These are phyloP conservation scores for Griposia aprilina DNA, from an alignment of 2,888 invertebrate genomes.

Conservation along the genomic window DNA sequence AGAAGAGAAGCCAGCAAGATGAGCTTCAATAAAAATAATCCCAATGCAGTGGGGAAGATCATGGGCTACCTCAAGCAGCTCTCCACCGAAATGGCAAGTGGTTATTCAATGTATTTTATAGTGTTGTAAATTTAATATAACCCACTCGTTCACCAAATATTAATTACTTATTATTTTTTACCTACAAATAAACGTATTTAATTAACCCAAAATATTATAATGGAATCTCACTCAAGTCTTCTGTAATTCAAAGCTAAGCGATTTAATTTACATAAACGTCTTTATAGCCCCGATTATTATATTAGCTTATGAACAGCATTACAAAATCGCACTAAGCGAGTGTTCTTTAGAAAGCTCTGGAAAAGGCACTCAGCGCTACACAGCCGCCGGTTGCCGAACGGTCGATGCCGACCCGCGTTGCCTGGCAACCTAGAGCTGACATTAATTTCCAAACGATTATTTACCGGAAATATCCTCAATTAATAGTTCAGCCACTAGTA, in stretches of 20 bases:
- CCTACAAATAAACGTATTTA: neutral
- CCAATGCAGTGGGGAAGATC: slow-evolving; percentile 88
- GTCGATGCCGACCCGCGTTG: slow-evolving; percentile 76
- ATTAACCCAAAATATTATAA: neutral
- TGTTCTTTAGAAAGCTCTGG: slow-evolving; percentile 79
- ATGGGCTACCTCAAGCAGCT: slow-evolving; percentile 89
- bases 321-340: slow-evolving; percentile 68
- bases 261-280: slow-evolving; percentile 3
- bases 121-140: neutral
- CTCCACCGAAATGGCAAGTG: slow-evolving; percentile 89
- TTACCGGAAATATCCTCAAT: neutral
- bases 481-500: neutral
- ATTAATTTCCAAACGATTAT: slow-evolving; percentile 19
- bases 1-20: slow-evolving; percentile 80
- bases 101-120: slow-evolving; percentile 4
- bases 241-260: slow-evolving; percentile 4
- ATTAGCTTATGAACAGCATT: slow-evolving; percentile 1
- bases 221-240: slow-evolving; percentile 13
- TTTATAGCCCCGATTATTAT: slow-evolving; percentile 28
- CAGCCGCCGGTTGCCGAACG: slow-evolving; percentile 59
- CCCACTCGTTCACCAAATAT: neutral
- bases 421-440: slow-evolving; percentile 74
- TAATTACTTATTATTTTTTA: too few species aligned
- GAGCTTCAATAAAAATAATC: slow-evolving; percentile 90
- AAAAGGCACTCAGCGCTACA: slow-evolving; percentile 52